Evolutionary conservation across 2,888 invertebrate genomes (phyloP).

Genomic region (Meta bourneti): DNA sequence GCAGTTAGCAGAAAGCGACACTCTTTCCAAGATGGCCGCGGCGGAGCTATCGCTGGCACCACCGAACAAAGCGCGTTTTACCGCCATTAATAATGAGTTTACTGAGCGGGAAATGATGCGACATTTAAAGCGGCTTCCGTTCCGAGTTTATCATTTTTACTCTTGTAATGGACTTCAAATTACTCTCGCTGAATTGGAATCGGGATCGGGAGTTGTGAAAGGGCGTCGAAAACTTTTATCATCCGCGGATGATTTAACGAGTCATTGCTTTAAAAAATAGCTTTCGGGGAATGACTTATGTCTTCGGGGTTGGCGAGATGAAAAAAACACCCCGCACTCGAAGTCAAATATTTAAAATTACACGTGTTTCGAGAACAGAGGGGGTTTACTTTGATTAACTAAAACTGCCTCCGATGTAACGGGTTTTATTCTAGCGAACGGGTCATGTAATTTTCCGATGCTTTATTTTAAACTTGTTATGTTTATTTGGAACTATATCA

Average conservation of each 20-base stretch:
- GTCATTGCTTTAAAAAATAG: conserved; percentile 10
- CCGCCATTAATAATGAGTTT: conserved; percentile 64
- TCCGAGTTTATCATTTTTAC: conserved; percentile 58
- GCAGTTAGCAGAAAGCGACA: conserved; percentile 48
- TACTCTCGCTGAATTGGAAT: conserved; percentile 52
- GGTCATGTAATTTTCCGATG: no score
- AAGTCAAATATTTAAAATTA: neutral
- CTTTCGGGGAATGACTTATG: neutral
- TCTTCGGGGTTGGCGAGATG: neutral
- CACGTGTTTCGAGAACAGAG: neutral
- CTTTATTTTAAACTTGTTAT: no score
- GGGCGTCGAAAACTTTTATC: conserved; percentile 38
- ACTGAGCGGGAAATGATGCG: conserved; percentile 66
- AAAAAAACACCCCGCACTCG: neutral
- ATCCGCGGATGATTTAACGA: conserved; percentile 42
- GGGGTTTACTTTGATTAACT: neutral
- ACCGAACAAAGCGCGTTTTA: conserved; percentile 29
- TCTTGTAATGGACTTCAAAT: conserved; percentile 56
- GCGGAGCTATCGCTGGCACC: neutral
- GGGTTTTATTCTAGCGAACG: no score
- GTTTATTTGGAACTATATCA: no score
- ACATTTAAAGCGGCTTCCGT: conserved; percentile 66
- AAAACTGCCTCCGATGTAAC: no score
- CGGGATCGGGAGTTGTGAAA: conserved; percentile 12
- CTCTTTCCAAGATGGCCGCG: conserved; percentile 32